Conservation (phyloP, 1,140 invertebrate genomes). For the Radopholus similis region DNA sequence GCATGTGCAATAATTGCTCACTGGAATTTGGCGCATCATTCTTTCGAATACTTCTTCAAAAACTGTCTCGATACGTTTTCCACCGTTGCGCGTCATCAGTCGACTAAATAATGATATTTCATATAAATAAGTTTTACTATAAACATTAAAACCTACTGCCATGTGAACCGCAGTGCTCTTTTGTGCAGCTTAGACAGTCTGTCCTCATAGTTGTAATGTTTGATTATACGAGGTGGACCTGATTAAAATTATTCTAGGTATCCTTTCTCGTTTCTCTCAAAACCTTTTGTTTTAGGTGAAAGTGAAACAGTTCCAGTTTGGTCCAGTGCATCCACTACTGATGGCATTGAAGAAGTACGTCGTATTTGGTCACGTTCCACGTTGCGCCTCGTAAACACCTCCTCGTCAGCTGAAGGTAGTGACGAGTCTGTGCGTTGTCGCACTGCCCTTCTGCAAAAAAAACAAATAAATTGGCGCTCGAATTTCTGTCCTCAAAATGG, state of each 20-base stretch:
- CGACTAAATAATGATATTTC: no score
- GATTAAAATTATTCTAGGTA: neutral
- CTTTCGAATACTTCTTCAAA: constrained; percentile 54
- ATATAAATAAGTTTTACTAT: no score
- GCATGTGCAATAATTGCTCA: neutral
- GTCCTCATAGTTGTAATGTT: constrained; percentile 57
- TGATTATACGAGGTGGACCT: constrained; percentile 9
- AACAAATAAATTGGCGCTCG: neutral
- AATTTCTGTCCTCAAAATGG: neutral
- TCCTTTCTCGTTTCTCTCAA: neutral
- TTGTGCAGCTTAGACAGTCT: constrained; percentile 58
- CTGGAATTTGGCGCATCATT: constrained; percentile 13
- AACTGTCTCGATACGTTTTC: constrained; percentile 58
- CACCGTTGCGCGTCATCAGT: constrained; percentile 56
- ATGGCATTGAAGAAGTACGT: constrained; percentile 48
- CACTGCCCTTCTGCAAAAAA: constrained; percentile 40
- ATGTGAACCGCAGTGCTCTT: constrained; percentile 54
- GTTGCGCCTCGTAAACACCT: neutral
- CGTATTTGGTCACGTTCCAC: constrained; percentile 16
- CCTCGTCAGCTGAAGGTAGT: constrained; percentile 27
- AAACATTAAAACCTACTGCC: no score
- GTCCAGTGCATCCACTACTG: constrained; percentile 44
- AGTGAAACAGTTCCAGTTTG: no score
- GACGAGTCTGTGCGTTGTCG: constrained; percentile 48
- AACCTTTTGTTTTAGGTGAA: constrained; percentile 6